Evolutionary conservation across 2,888 invertebrate species (phyloP), one percentile per base, ranked within the genome.

Genomic region (Dasypogon diadema): DNA sequence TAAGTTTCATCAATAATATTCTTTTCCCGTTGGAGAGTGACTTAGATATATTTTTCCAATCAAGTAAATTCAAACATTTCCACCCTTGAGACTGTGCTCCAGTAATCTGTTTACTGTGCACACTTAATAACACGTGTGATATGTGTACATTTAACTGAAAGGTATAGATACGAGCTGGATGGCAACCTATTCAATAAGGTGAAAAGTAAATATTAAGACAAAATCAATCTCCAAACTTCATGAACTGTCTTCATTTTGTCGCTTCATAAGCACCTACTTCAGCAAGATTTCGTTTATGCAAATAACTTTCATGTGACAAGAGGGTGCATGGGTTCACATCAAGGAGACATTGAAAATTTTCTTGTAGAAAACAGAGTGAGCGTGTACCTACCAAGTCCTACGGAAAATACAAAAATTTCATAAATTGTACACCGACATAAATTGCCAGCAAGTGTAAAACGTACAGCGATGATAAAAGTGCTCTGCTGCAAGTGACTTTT

Each of bases 361-460:
- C 60, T 37, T 34, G n/a, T 5, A n/a, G 37, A 18, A 37, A n/a
- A 42, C n/a, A 42, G 60, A 37, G n/a, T n/a, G n/a, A n/a, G n/a
- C n/a, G n/a, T n/a, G n/a, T 2, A 21, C 10, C 34, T 14, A 18
- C 18, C 34, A 60, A 26, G 34, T 37, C 37, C 37, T 37, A 60
- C 18, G 60, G 60, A 60, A 60, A 37, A 60, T 60, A 37, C 37
- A 60, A 60, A 60, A 60, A 60, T 60, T 60, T 60, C 60, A 60
- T 60, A 34, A 34, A 60, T 34, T 18, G 18, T 18, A 18, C 37
- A 37, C 18, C 34, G 37, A 34, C 37, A 60, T 60, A 60, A 60
- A 60, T 60, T 60, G 34, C 37, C 37, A 60, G 16, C 60, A 18
- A 58, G 26, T 58, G 30, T 37, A 37, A 37, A 37, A 34, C 60